phyloP scores from a whole-genome alignment of 2,888 invertebrate species.

The Aleiodes testaceus region DNA sequence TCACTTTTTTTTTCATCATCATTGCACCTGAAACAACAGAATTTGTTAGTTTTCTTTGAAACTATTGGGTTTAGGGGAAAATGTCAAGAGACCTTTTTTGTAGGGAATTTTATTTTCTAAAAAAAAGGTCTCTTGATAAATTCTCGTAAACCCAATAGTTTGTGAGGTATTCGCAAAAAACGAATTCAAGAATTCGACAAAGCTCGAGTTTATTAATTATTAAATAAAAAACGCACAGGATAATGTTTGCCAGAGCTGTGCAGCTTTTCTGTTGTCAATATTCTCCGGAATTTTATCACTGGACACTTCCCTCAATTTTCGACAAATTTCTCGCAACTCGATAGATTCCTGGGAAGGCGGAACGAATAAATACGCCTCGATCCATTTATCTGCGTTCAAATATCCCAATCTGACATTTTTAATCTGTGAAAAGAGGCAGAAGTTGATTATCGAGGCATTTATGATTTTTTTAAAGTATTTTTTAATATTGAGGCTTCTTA shows the following conservation, averaged over 20 bases:
- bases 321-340: constrained; percentile 58
- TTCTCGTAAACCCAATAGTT: no score
- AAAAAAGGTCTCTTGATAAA: no score
- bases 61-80: no score
- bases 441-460: neutral
- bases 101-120: no score
- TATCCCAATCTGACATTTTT: constrained; percentile 43
- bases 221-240: constrained; percentile 56
- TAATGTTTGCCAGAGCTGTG: constrained; percentile 62
- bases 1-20: constrained; percentile 62
- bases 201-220: neutral
- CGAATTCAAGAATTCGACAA: no score
- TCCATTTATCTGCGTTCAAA: constrained; percentile 43
- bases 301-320: constrained; percentile 56
- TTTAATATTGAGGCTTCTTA: constrained; percentile 45
- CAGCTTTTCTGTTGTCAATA: constrained; percentile 50
- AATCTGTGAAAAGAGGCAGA: constrained; percentile 36
- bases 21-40: constrained; percentile 57
- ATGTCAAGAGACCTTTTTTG: no score
- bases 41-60: no score
- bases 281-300: constrained; percentile 32
- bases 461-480: constrained; percentile 1
- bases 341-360: constrained; percentile 59
- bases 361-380: constrained; percentile 55
- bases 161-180: neutral